Evolutionary conservation across 1,140 invertebrate species (phyloP).

Genomic region (Drosophila saltans): DNA sequence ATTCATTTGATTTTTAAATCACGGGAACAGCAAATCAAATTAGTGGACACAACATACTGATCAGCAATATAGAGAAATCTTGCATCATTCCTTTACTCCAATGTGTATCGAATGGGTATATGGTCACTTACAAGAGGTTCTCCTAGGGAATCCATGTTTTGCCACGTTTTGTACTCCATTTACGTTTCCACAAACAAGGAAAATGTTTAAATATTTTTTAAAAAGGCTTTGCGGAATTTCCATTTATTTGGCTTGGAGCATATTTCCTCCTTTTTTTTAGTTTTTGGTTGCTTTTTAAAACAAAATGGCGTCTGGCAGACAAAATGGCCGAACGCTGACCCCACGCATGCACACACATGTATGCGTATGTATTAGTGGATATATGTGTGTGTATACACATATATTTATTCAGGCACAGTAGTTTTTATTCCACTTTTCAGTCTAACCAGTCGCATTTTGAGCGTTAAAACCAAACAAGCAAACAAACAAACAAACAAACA

Average conservation of each 20-base stretch:
- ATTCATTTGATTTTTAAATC: not conserved
- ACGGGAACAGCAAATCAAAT: not conserved
- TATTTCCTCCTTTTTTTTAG: not conserved
- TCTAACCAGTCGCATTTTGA: slow-evolving; percentile 61
- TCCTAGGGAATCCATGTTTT: no score
- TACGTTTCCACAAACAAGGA: no score
- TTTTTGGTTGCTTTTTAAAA: slow-evolving; percentile 17
- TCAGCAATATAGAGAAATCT: no score
- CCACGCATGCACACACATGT: slow-evolving; percentile 29
- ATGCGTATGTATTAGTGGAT: slow-evolving; percentile 3
- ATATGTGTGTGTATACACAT: slow-evolving; percentile 24
- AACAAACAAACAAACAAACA: slow-evolving; percentile 64
- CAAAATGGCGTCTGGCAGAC: slow-evolving; percentile 63
- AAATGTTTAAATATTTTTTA: not conserved
- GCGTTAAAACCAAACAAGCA: slow-evolving; percentile 75
- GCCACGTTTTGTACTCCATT: no score
- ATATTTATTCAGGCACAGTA: slow-evolving; percentile 16
- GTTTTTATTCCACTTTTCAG: slow-evolving; percentile 37
- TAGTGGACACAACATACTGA: no score
- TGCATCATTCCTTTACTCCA: no score
- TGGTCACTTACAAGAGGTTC: no score
- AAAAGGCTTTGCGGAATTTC: not conserved
- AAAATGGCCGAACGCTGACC: slow-evolving; percentile 58
- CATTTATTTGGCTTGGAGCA: not conserved
- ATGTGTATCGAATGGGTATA: no score